Evolutionary conservation across 2,888 invertebrate genomes (phyloP), one percentile per base, ranked within the genome.

Genomic region (Pristionchus maxplancki): DNA sequence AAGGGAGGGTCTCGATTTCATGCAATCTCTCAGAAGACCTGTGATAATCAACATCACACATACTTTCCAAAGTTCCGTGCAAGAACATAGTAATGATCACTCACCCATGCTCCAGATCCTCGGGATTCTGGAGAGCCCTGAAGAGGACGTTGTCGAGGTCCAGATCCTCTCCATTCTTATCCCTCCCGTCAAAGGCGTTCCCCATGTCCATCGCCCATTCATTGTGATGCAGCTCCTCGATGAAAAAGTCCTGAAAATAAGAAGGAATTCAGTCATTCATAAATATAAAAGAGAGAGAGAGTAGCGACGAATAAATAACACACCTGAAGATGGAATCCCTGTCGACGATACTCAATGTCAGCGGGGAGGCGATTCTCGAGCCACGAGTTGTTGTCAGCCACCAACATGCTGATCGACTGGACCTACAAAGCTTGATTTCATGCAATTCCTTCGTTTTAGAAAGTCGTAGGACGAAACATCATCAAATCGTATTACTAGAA

Each of bases 261-360:
- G n/a, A 17, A n/a, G n/a, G n/a, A n/a, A n/a, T 64, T 64, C 3
- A 28, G 58, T 58, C 11, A 2, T 64, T n/a, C 24, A 8, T 71
- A 24, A 37, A 50, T 50, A 50, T 13, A n/a, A 28, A n/a, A 1
- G 17, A 13, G 58, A 58, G 17, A 15, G 58, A 58, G 58, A 58
- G 17, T 58, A n/a, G n/a, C n/a, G n/a, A n/a, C n/a, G n/a, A n/a
- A n/a, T n/a, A n/a, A n/a, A n/a, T n/a, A n/a, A n/a, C 48, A 3
- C 31, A 88, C 88, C 28, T 78, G 81, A 9, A 88, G 44, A 5
- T 37, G 28, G 28, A 58, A 53, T 62, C 88, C 88, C 20, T 40
- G 53, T 44, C 48, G 5, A 6, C 62, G 13, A 44, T 88, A 88
- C 31, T 28, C 34, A 15, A 34, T 58, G 28, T 88, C 74, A 3